Evolutionary conservation across 2,888 invertebrate species (phyloP), one percentile per base, ranked within the genome.

Genomic region (Nudaria mundana): DNA sequence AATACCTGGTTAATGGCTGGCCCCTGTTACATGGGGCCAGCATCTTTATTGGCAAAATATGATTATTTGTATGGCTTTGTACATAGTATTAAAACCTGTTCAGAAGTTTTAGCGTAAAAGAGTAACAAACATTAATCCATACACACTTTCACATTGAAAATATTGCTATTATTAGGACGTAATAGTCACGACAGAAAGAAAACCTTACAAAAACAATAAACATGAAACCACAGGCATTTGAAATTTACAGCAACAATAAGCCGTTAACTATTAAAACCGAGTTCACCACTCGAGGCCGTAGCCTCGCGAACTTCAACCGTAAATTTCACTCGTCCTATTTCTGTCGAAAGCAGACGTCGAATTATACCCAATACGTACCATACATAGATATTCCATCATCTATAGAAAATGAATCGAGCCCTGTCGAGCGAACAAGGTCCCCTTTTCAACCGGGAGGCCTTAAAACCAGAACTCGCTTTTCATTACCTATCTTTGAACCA

Each of bases 381-480:
- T 70, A 77, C 76, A 77, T 55, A 72, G 73, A 73, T 81, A 80
- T 78, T 79, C 77, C 78, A 83, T 83, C 84, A 81, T 79, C 73
- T 69, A 62, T 58, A 66, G 55, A 72, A 76, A 78, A 81, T 76
- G 70, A 69, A 54, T 56, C 49, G 63, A 58, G 62, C 63, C 70
- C 71, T 75, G 73, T 74, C 76, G 69, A 60, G 65, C 64, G 65
- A 65, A 68, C 73, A 67, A 76, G 72, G 75, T 74, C 64, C 72
- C 71, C 71, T 70, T 66, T 72, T 68, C 65, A 66, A 75, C 79
- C 68, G 50, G 51, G 69, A 69, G 73, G 62, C 69, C 79, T 76
- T 75, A 76, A 76, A 79, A 73, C 78, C 75, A 74, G 69, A 64
- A 63, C 61, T 69, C 69, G 72, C 77, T 76, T 76, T 81, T 81